phyloP scores from a whole-genome alignment of 23 tunicate species.

The Halocynthia aurantium region DNA sequence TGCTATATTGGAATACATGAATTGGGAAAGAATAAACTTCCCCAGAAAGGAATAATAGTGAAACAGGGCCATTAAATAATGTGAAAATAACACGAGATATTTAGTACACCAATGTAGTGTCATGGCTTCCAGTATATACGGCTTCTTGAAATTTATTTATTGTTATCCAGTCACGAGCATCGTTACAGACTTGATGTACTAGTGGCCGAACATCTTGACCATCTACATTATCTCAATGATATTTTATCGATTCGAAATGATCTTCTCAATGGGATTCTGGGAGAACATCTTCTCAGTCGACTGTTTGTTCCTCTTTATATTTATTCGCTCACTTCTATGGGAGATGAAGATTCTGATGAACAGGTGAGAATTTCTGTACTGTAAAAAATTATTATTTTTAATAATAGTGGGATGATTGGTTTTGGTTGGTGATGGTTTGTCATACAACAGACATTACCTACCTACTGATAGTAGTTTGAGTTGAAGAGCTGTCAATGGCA shows the following conservation, averaged over 20 bases:
- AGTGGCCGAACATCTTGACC: slow-evolving; percentile 90
- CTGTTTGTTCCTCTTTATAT: slow-evolving; percentile 85
- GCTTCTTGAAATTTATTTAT: background rate
- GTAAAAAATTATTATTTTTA: background rate
- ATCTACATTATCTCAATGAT: slow-evolving; percentile 91
- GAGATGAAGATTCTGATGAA: slow-evolving; percentile 22
- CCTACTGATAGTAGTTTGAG: too few relatives aligned
- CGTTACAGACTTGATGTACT: slow-evolving; percentile 67
- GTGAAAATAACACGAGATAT: too few relatives aligned
- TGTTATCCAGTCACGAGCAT: slow-evolving; percentile 72
- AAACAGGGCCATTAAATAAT: too few relatives aligned
- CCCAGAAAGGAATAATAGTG: background rate
- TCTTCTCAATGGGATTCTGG: slow-evolving; percentile 52
- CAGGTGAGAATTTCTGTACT: background rate
- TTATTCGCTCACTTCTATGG: slow-evolving; percentile 52
- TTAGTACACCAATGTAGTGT: background rate
- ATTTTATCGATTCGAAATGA: slow-evolving; percentile 68
- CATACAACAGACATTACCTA: background rate
- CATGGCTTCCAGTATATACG: background rate
- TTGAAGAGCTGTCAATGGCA: too few relatives aligned
- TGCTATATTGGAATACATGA: background rate
- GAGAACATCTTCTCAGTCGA: slow-evolving; percentile 68
- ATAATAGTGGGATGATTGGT: background rate
- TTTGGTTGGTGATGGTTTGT: background rate
- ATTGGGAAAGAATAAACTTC: background rate